Evolutionary conservation across 2,797 vertebrate genomes (phyloP), one percentile per base, ranked within the genome.

Genomic region (Amblyraja radiata): DNA sequence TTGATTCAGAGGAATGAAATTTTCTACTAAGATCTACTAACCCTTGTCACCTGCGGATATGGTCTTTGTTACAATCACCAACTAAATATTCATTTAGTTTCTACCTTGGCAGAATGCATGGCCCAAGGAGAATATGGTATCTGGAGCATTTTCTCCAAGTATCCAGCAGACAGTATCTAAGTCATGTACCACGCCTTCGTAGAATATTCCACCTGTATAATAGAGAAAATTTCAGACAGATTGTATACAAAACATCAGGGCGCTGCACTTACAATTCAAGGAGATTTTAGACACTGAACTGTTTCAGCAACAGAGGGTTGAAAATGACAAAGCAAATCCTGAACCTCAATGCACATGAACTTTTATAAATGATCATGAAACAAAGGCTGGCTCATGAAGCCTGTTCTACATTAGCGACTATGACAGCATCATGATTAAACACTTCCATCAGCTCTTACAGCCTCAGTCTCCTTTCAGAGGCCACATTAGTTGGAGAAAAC

Each of bases 61-160:
- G 61, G 1, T 68, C 14, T 88, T 88, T 88, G 61, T 63, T 68
- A 68, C 63, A 36, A 65, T 6, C n/a, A 88, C 7, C 32, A 8
- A 54, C 16, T 28, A 54, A 46, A 73, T 23, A 1, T 92, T 54
- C 68, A 74, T 76, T 36, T 39, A 74, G 90, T 74, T 92, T 94
- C 71, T 93, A 95, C 95, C 95, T 93, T 94, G 79, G 90, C 94
- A 95, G 94, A 95, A 95, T 0, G 94, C 94, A 18, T 95, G 94
- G 11, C 95, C 94, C 93, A 95, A 93, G 11, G 95, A 94, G 93
- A 96, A 96, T 54, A 94, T 3, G 1, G 93, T 94, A 6, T 95
- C 94, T 76, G 95, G 95, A 9, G 93, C 93, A 3, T 93, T 93
- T 93, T 95, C 95, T 74, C 94, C 95, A 74, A 95, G 65, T 73